These are phyloP conservation scores for Periplaneta americana DNA, from an alignment of 1,140 invertebrate genomes.

Conservation along the genomic window DNA sequence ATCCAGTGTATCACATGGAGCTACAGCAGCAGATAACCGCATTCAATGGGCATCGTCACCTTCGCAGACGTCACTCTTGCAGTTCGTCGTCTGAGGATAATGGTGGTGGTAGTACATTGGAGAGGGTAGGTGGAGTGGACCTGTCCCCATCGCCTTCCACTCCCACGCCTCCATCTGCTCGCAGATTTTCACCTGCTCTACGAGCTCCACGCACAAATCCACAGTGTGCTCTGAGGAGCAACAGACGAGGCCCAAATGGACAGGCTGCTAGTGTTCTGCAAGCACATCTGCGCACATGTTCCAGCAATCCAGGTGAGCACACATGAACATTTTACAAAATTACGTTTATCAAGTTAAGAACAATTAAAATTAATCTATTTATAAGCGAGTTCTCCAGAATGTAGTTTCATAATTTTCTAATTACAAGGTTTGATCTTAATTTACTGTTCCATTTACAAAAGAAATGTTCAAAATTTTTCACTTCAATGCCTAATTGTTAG, in stretches of 20 bases:
- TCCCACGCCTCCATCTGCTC: constrained; percentile 30
- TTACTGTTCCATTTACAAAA: too few relatives aligned
- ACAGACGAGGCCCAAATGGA: constrained; percentile 21
- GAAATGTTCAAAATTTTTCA: too few relatives aligned
- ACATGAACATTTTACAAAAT: too few relatives aligned
- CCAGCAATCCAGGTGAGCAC: not conserved
- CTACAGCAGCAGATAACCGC: constrained; percentile 26
- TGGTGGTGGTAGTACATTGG: constrained; percentile 23
- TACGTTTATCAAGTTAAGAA: too few relatives aligned
- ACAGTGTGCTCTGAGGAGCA: constrained; percentile 21
- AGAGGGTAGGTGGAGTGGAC: constrained; percentile 32
- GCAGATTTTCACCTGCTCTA: constrained; percentile 21
- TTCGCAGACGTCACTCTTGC: constrained; percentile 28
- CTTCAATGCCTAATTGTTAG: too few relatives aligned
- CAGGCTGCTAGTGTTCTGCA: not conserved
- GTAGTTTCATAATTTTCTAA: too few relatives aligned
- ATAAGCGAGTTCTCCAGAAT: too few relatives aligned
- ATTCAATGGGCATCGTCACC: constrained; percentile 32
- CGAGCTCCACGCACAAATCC: constrained; percentile 29
- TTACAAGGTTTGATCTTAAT: too few relatives aligned
- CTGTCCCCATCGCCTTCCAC: constrained; percentile 36
- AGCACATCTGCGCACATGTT: not conserved
- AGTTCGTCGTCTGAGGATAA: constrained; percentile 34
- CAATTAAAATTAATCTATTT: too few relatives aligned
- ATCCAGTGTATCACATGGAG: constrained; percentile 77